Base-by-base conservation (phyloP, 1,140 invertebrate genomes). In the Brachionus rubens region DNA sequence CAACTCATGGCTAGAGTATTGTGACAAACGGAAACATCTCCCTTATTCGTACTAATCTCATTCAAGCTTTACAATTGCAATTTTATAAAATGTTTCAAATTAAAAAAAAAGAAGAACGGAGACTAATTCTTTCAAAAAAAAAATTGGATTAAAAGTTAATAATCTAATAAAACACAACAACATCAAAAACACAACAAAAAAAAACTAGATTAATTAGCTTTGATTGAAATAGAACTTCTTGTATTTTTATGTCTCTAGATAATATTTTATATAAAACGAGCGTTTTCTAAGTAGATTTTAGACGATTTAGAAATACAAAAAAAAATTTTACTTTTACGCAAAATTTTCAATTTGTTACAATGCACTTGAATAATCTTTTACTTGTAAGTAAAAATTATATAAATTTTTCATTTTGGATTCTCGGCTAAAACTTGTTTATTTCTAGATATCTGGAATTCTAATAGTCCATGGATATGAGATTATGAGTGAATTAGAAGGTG, bases 131-230 rank as follows among this genome's bases (percentile, higher is more conserved):
- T 59, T 59, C 36, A 36, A 19, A 59, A 59, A 59, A 10, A 36
- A 59, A 59, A 59, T 16, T 59, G 54, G 54, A 59, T 59, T 59
- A 59, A 59, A 36, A 59, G 33, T 40, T 59, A 59, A 19, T 59
- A 59, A 59, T 59, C 14, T 19, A 59, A 33, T 59, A 33, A 36
- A n/a, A n/a, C n/a, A n/a, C n/a, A n/a, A n/a, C n/a, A n/a, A n/a
- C n/a, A n/a, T n/a, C n/a, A n/a, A n/a, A n/a, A n/a, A n/a, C n/a
- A n/a, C n/a, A n/a, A n/a, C n/a, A 54, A 54, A 28, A 16, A 12
- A 59, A 59, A 59, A 59, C 54, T 36, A 59, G 54, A 16, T 59
- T 59, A 59, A 59, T 59, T 59, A 59, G 33, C 4, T 36, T 36
- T 36, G 33, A 36, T 36, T 36, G 33, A 36, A 36, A 59, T 21